Evolutionary conservation across 2,888 invertebrate species (phyloP).

Genomic region (Proisotoma minuta): DNA sequence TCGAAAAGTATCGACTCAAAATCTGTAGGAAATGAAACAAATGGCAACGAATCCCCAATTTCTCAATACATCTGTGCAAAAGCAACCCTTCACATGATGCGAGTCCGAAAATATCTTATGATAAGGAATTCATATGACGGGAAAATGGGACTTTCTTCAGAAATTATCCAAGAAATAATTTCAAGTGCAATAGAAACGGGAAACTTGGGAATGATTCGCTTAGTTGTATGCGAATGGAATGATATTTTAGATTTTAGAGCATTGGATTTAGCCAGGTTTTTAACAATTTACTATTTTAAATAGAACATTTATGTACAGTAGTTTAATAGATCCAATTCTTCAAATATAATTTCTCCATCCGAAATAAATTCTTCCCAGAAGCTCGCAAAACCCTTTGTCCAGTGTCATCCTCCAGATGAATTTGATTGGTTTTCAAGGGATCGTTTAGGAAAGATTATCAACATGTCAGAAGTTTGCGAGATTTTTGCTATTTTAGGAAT

Average conservation of each 20-base stretch:
- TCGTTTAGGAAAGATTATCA: slow-evolving; percentile 25
- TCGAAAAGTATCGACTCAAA: not conserved
- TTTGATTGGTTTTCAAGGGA: slow-evolving; percentile 36
- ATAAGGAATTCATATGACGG: not conserved
- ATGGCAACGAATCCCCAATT: too few species aligned
- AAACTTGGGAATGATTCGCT: slow-evolving; percentile 16
- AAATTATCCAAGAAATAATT: slow-evolving; percentile 18
- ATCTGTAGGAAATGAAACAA: not conserved
- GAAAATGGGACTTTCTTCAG: slow-evolving; percentile 3
- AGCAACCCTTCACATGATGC: slow-evolving; percentile 14
- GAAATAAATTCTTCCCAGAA: too few species aligned
- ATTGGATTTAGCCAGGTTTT: slow-evolving; percentile 7
- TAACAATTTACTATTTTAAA: not conserved
- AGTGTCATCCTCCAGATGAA: slow-evolving; percentile 29
- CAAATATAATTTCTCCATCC: too few species aligned
- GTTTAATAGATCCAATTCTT: too few species aligned
- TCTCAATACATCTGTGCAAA: slow-evolving; percentile 5
- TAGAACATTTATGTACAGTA: too few species aligned
- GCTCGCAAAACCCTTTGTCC: slow-evolving; percentile 5
- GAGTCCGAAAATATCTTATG: slow-evolving; percentile 16
- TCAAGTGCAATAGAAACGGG: slow-evolving; percentile 16
- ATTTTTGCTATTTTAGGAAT: slow-evolving; percentile 28
- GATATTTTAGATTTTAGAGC: slow-evolving; percentile 30
- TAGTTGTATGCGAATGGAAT: slow-evolving; percentile 9
- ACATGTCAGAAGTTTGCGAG: slow-evolving; percentile 27